phyloP scores from a whole-genome alignment of 1,140 invertebrate species.

The Potamilus streckersoni region DNA sequence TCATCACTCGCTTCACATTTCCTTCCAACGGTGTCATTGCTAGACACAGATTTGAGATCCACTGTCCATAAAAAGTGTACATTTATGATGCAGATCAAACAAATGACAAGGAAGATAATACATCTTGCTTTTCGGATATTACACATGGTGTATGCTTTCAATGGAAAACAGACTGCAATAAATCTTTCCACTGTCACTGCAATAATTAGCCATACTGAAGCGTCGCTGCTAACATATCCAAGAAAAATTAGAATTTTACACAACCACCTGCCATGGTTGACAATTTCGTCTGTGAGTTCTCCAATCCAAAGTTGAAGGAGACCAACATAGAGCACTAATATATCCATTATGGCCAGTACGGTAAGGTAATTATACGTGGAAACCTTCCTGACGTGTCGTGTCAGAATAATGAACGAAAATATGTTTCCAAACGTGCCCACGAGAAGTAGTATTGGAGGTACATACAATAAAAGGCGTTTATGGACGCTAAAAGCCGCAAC shows the following conservation, averaged over 20 bases:
- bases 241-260: conserved; percentile 59
- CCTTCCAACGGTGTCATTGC: conserved; percentile 16
- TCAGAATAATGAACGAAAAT: conserved; percentile 55
- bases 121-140: conserved; percentile 49
- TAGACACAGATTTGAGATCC: conserved; percentile 8
- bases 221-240: conserved; percentile 59
- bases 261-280: conserved; percentile 40
- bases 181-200: conserved; percentile 65
- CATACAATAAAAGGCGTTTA: conserved; percentile 30
- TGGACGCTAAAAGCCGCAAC: not conserved
- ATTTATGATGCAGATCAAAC: conserved; percentile 49
- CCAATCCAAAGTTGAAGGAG: conserved; percentile 60
- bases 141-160: conserved; percentile 56
- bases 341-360: conserved; percentile 57
- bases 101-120: conserved; percentile 41
- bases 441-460: conserved; percentile 55
- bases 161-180: conserved; percentile 63
- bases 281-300: conserved; percentile 47
- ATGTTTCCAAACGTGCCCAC: conserved; percentile 63
- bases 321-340: conserved; percentile 57
- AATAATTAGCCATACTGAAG: conserved; percentile 66
- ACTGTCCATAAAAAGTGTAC: conserved; percentile 59
- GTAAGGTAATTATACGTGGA: conserved; percentile 60
- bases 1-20: conserved; percentile 29
- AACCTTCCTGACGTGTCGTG: conserved; percentile 36